These are phyloP conservation scores for Ceyx cyanopectus DNA, from an alignment of 2,113 vertebrate species.

Conservation along the genomic window DNA sequence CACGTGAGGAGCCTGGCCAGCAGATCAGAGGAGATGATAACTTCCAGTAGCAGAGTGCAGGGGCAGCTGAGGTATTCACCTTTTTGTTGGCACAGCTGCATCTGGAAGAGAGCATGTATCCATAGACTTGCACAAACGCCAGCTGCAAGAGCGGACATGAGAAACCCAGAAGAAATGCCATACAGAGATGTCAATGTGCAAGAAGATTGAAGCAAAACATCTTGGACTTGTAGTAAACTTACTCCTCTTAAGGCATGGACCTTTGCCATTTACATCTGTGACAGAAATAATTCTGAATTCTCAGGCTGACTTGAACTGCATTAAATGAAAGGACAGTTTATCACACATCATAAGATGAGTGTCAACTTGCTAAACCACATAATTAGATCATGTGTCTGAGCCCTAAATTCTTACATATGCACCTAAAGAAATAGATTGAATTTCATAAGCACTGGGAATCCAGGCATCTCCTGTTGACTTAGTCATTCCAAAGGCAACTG, in stretches of 20 bases:
- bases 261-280: not conserved
- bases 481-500: constrained; percentile 20
- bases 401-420: constrained; percentile 3
- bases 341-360: constrained; percentile 10
- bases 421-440: constrained; percentile 60
- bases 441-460: constrained; percentile 41
- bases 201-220: constrained; percentile 12
- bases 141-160: not conserved
- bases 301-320: not conserved
- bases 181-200: not conserved
- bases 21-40: not conserved
- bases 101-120: not conserved
- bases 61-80: not conserved
- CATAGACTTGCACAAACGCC: not conserved
- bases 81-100: constrained; percentile 29
- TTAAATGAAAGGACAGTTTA: constrained; percentile 28
- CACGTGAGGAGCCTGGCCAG: not conserved
- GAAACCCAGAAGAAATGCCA: not conserved
- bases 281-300: constrained; percentile 4
- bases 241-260: not conserved
- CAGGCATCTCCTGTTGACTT: constrained; percentile 47
- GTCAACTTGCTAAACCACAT: constrained; percentile 35
- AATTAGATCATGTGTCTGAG: not conserved
- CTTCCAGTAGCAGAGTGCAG: not conserved
- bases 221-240: not conserved